These are phyloP conservation scores for Drosophila tristis DNA, from an alignment of 1,140 invertebrate genomes.

Conservation along the genomic window DNA sequence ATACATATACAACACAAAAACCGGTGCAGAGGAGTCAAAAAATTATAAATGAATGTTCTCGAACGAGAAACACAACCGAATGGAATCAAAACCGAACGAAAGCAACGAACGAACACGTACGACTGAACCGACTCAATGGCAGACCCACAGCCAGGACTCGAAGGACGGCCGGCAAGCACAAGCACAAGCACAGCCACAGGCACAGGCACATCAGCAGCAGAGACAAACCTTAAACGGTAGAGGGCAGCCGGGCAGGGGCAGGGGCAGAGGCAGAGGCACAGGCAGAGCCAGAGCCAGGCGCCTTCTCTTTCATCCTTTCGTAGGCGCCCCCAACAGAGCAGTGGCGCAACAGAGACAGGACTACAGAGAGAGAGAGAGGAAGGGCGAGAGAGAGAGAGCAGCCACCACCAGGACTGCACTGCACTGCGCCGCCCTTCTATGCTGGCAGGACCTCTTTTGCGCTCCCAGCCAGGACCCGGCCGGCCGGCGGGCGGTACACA, in stretches of 20 bases:
- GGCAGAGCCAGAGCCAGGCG: neutral
- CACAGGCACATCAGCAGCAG: neutral
- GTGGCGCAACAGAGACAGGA: slow-evolving; percentile 19
- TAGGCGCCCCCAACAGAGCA: slow-evolving; percentile 30
- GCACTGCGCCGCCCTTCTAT: slow-evolving; percentile 2
- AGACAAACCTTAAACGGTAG: neutral
- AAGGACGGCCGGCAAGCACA: neutral
- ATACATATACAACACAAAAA: slow-evolving; percentile 74
- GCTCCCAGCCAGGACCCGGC: slow-evolving; percentile 15
- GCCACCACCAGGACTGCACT: slow-evolving; percentile 22
- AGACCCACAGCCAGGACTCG: slow-evolving; percentile 37
- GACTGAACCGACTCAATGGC: slow-evolving; percentile 59
- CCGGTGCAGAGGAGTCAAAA: slow-evolving; percentile 84
- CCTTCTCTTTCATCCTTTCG: slow-evolving; percentile 6
- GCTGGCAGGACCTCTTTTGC: slow-evolving; percentile 19
- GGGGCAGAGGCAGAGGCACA: too few relatives aligned
- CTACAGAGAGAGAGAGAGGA: slow-evolving; percentile 6
- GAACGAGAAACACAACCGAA: slow-evolving; percentile 83
- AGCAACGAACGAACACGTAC: slow-evolving; percentile 84
- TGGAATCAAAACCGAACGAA: slow-evolving; percentile 84
- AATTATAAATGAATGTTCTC: slow-evolving; percentile 84
- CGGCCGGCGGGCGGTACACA: slow-evolving; percentile 57
- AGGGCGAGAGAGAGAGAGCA: slow-evolving; percentile 9
- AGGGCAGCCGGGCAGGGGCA: neutral
- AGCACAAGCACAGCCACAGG: neutral